These are phyloP conservation scores for Tetheella fluctuosa DNA, from an alignment of 2,888 invertebrate genomes.

Conservation along the genomic window DNA sequence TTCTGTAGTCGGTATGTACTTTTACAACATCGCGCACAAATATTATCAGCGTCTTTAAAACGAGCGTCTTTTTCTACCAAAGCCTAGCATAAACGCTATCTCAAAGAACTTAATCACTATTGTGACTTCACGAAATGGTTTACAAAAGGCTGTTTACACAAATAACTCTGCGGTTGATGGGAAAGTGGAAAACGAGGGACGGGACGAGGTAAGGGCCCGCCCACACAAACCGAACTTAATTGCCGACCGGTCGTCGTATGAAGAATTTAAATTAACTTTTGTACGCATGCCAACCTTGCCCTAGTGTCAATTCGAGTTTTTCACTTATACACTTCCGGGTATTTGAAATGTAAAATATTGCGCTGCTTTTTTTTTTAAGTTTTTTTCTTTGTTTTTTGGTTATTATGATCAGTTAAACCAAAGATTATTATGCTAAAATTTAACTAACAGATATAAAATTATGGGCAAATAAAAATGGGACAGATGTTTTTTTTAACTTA, in stretches of 20 bases:
- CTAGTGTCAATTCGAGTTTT: slow-evolving; percentile 49
- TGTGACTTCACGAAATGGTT: not conserved
- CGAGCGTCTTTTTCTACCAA: not conserved
- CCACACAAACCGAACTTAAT: slow-evolving; percentile 39
- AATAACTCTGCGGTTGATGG: slow-evolving; percentile 3
- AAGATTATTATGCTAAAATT: too few relatives aligned
- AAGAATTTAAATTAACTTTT: slow-evolving; percentile 49
- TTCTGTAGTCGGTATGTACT: too few relatives aligned
- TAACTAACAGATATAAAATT: too few relatives aligned
- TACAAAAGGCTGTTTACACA: slow-evolving; percentile 2
- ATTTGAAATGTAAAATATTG: not conserved
- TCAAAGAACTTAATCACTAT: slow-evolving; percentile 8
- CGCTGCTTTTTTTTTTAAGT: too few relatives aligned
- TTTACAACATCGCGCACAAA: not conserved
- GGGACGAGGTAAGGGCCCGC: slow-evolving; percentile 28
- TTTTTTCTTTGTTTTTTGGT: slow-evolving; percentile 4
- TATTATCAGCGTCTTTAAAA: not conserved
- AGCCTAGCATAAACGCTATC: slow-evolving; percentile 4
- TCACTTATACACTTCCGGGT: slow-evolving; percentile 31
- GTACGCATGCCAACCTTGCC: slow-evolving; percentile 39
- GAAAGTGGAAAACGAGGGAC: slow-evolving; percentile 12
- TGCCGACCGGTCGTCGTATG: slow-evolving; percentile 31
- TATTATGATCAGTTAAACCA: slow-evolving; percentile 12
- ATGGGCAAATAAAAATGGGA: too few relatives aligned
- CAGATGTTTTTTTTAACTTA: too few relatives aligned